Conservation (phyloP, 1,140 invertebrate genomes). For the Trissolcus basalis region DNA sequence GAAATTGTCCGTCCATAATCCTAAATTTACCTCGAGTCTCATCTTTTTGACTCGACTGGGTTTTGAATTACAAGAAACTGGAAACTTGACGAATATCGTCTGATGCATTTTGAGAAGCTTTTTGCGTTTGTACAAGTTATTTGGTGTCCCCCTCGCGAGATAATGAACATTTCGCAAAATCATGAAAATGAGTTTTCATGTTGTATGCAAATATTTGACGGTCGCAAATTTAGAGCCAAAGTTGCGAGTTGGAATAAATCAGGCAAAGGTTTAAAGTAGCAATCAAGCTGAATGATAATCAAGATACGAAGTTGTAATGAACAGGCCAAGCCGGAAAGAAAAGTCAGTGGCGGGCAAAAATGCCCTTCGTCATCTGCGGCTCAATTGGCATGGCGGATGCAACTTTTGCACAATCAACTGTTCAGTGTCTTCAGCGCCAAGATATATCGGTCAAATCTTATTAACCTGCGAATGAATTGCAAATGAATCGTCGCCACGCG, state of each 20-base stretch:
- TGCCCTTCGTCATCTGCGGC: conserved; percentile 38
- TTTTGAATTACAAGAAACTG: too few species aligned
- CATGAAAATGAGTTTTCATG: conserved; percentile 21
- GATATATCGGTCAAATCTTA: conserved; percentile 35
- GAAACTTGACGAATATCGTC: neutral
- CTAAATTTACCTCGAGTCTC: too few species aligned
- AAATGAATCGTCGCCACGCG: conserved; percentile 6
- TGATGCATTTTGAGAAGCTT: neutral
- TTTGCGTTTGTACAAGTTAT: too few species aligned
- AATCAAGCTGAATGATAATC: conserved; percentile 46
- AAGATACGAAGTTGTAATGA: conserved; percentile 46
- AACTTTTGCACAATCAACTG: conserved; percentile 25
- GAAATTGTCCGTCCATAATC: too few species aligned
- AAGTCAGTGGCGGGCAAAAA: conserved; percentile 25
- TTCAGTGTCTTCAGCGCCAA: conserved; percentile 3
- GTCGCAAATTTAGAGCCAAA: conserved; percentile 8
- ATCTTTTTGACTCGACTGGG: too few species aligned
- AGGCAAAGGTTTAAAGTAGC: conserved; percentile 43
- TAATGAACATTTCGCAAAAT: conserved; percentile 25
- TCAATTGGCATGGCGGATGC: too few species aligned
- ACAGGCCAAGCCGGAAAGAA: conserved; percentile 20
- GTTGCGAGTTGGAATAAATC: conserved; percentile 41
- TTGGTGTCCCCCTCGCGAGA: neutral
- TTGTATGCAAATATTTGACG: conserved; percentile 46
- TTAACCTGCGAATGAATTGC: conserved; percentile 30